A percentile compares a stretch with the other conserved stretches of the same genome.
These are phyloP conservation scores for Drosophila ananassae DNA, from an alignment of 1,140 invertebrate genomes.

Conservation along the genomic window DNA sequence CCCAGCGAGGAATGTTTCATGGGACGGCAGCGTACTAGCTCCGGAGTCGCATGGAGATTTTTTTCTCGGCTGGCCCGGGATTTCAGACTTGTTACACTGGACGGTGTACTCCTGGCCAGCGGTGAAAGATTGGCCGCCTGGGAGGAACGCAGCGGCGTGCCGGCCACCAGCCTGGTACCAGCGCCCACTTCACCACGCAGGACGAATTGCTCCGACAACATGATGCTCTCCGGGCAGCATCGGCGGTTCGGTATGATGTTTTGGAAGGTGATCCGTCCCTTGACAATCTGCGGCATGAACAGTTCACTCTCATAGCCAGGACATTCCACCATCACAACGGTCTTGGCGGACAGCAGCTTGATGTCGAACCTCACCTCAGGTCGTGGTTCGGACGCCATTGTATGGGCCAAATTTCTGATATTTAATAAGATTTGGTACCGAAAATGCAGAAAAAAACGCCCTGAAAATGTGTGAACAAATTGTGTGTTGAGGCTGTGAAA, in stretches of 20 bases:
- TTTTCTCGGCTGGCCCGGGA: conserved; percentile 41
- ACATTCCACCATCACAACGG: conserved; percentile 64
- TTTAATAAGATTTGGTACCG: background rate
- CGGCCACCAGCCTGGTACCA: background rate
- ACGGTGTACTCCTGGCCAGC: conserved; percentile 51
- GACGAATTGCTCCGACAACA: conserved; percentile 6
- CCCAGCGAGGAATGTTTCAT: background rate
- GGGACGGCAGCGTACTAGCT: conserved; percentile 27
- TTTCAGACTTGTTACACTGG: background rate
- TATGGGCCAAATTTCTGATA: background rate
- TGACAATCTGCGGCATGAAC: conserved; percentile 70
- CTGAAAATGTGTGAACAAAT: conserved; percentile 2
- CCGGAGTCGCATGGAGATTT: conserved; percentile 28
- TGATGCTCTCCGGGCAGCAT: conserved; percentile 54
- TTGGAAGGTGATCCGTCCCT: conserved; percentile 61
- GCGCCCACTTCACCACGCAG: conserved; percentile 10
- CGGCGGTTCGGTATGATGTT: conserved; percentile 68
- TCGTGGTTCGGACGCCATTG: conserved; percentile 23
- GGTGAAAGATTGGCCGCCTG: conserved; percentile 23
- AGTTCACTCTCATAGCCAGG: conserved; percentile 63
- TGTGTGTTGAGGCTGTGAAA: conserved; percentile 1
- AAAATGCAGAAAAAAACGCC: background rate
- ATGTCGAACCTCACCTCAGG: conserved; percentile 40
- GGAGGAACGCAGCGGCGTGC: conserved; percentile 3
- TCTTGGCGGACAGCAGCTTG: conserved; percentile 67